Base-by-base conservation (phyloP, 2,113 vertebrate genomes). In the Malurus alboscapulatus region DNA sequence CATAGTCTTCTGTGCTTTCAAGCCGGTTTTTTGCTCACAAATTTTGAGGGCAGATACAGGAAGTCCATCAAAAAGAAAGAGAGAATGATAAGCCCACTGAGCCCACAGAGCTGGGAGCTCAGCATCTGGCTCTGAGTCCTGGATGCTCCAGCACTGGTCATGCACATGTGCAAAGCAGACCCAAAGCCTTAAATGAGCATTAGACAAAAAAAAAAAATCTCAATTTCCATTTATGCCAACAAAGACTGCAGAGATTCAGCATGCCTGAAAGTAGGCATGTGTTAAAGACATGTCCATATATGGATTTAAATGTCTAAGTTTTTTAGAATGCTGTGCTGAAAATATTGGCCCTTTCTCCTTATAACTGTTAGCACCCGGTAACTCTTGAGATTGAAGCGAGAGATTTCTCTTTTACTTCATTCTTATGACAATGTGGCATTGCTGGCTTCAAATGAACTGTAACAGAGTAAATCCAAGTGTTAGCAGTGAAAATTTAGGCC, bases 281-380 rank as follows among this genome's bases (percentile, higher is more conserved):
- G 78, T 55, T 92, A 91, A 91, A 3, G 8, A 57, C 21, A 32
- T 5, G 1, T 58, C 95, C 87, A 77, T 91, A 92, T 67, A 88
- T 84, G 79, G 95, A 83, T 63, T 92, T 71, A 90, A 87, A 89
- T 59, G 36, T 38, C 63, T 16, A 54, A 3, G 13, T 17, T 59
- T 77, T 94, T 74, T 74, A 90, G 36, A 44, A 78, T 76, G 45
- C 54, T 69, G 44, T 8, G 0, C 17, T 85, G 82, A 79, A 94
- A 92, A 91, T 67, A 93, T 67, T 91, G 87, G 81, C 81, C 84
- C 65, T 90, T 93, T 83, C 22, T 82, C 51, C 67, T 87, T 30
- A 1, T 14, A 87, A 90, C 82, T 90, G 71, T 92, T 95, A 80
- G 84, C 75, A 90, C 67, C 10, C 17, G 2, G 9, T 80, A 94